A percentile compares a stretch with the other conserved stretches of the same genome.
Evolutionary conservation across 2,888 invertebrate species (phyloP).

Genomic region (Malachius bipustulatus): DNA sequence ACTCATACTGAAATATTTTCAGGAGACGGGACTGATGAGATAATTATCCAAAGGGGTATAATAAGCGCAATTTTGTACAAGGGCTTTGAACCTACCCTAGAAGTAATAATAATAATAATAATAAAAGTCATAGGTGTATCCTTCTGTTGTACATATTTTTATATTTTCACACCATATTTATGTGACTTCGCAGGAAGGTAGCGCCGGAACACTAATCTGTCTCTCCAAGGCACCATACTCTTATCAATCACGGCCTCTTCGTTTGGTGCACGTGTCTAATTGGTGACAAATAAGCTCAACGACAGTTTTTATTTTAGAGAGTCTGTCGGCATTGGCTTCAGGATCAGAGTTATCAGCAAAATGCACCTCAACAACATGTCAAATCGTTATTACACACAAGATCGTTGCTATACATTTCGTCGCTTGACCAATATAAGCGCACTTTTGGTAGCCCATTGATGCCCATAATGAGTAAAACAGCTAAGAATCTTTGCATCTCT

Average conservation of each 20-base stretch:
- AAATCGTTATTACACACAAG: not conserved
- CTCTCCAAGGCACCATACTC: constrained; percentile 27
- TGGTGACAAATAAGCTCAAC: constrained; percentile 1
- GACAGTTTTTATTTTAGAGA: constrained; percentile 7
- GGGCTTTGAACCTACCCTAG: too few species aligned
- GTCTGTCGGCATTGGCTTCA: not conserved
- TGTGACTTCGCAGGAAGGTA: constrained; percentile 3
- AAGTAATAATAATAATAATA: too few species aligned
- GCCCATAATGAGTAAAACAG: constrained; percentile 6
- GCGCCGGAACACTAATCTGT: constrained; percentile 22
- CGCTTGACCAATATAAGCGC: constrained; percentile 6
- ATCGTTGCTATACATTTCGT: constrained; percentile 2
- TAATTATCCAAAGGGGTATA: too few species aligned
- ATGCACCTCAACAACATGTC: constrained; percentile 2
- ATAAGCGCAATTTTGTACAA: too few species aligned
- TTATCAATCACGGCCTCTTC: constrained; percentile 27
- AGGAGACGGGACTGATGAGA: too few species aligned
- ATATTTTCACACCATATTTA: not conserved
- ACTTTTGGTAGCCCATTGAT: constrained; percentile 1
- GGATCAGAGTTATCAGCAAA: constrained; percentile 6
- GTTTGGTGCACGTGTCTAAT: constrained; percentile 19
- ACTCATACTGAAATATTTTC: too few species aligned
- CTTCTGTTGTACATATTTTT: constrained; percentile 1
- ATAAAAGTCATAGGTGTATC: too few species aligned
- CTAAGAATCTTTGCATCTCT: constrained; percentile 7